These are phyloP conservation scores for Mizuhopecten yessoensis DNA, from an alignment of 1,140 invertebrate genomes.

Conservation along the genomic window DNA sequence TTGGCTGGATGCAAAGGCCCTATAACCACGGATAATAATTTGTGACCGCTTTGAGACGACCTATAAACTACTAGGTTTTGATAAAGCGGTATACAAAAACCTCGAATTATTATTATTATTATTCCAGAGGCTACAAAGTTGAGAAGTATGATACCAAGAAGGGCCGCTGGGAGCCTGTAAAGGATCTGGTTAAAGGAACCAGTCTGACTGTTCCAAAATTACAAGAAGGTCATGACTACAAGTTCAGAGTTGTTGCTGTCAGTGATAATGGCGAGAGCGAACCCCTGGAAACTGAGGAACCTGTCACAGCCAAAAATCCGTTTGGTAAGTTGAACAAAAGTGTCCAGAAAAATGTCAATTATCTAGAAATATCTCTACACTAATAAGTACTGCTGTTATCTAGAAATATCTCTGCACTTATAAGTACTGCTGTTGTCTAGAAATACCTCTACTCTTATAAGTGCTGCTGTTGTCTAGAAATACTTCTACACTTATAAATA, in stretches of 20 bases:
- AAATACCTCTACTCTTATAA: too few species aligned
- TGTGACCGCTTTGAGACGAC: too few species aligned
- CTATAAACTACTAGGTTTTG: too few species aligned
- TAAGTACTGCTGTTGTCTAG: too few species aligned
- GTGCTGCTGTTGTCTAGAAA: too few species aligned
- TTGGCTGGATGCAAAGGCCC: too few species aligned
- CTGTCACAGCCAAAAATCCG: conserved; percentile 95
- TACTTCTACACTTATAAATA: too few species aligned
- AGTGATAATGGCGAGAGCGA: conserved; percentile 98
- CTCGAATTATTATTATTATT: too few species aligned
- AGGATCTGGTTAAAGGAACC: conserved; percentile 79
- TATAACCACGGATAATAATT: too few species aligned
- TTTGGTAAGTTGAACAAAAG: conserved; percentile 91
- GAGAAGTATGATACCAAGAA: conserved; percentile 98
- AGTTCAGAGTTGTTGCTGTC: conserved; percentile 95
- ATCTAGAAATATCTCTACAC: too few species aligned
- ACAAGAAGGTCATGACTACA: conserved; percentile 94
- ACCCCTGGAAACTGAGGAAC: conserved; percentile 93
- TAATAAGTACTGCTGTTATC: background rate
- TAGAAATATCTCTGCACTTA: too few species aligned
- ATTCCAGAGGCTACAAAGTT: conserved; percentile 94
- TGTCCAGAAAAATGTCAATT: background rate
- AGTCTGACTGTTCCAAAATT: conserved; percentile 87
- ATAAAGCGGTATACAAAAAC: too few species aligned
- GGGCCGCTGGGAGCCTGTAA: conserved; percentile 96